Conservation (phyloP, 2,888 invertebrate species). For the Lasioglossum marginatum region DNA sequence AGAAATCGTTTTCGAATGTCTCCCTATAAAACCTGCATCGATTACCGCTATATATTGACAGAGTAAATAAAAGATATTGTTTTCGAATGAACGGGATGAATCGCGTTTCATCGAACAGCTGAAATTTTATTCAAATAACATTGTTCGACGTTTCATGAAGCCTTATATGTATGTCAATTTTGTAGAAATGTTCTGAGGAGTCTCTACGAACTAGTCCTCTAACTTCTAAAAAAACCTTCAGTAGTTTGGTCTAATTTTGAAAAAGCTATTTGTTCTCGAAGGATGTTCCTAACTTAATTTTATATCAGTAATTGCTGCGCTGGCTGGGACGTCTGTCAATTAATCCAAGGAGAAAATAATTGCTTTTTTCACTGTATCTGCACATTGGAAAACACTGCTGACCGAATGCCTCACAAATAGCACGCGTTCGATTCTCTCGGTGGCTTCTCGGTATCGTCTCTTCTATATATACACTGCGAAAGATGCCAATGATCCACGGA, state of each 20-base stretch:
- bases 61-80: neutral
- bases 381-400: slow-evolving; percentile 21
- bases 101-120: neutral
- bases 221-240: no score
- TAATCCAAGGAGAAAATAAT: neutral
- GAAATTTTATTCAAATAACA: neutral
- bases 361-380: neutral
- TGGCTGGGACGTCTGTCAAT: neutral
- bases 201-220: neutral
- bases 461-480: slow-evolving; percentile 40
- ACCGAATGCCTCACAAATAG: slow-evolving; percentile 35
- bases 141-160: neutral
- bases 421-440: slow-evolving; percentile 40
- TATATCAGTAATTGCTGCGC: neutral
- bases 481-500: slow-evolving; percentile 40
- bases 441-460: slow-evolving; percentile 42
- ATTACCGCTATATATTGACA: neutral
- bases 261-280: neutral
- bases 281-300: neutral
- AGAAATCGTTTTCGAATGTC: slow-evolving; percentile 8
- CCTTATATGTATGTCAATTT: neutral
- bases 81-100: neutral
- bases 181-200: neutral
- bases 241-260: no score
- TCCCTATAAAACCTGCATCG: neutral